Evolutionary conservation across 1,140 invertebrate genomes (phyloP).

Genomic region (Heliothis virescens): DNA sequence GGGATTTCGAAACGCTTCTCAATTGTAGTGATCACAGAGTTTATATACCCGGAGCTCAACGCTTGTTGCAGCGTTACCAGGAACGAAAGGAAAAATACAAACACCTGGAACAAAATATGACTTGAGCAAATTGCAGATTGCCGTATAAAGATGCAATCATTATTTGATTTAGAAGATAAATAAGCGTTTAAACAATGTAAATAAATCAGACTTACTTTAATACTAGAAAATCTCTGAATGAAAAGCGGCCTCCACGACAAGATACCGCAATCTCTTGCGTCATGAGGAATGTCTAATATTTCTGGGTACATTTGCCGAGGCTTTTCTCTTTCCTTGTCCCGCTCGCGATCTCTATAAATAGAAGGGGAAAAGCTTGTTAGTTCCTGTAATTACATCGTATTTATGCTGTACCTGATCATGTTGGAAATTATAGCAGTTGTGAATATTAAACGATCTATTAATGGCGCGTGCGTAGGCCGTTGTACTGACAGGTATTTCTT

Average conservation of each 20-base stretch:
- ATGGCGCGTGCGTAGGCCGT: slow-evolving; percentile 11
- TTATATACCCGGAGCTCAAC: slow-evolving; percentile 95
- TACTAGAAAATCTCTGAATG: slow-evolving; percentile 94
- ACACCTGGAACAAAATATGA: slow-evolving; percentile 90
- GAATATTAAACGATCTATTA: slow-evolving; percentile 23
- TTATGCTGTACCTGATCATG: background rate
- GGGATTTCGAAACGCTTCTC: slow-evolving; percentile 98
- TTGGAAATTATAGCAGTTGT: background rate
- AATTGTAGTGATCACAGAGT: slow-evolving; percentile 98
- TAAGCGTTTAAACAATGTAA: no score
- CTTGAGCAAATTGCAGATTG: background rate
- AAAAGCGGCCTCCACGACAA: slow-evolving; percentile 92
- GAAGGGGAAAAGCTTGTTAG: slow-evolving; percentile 7
- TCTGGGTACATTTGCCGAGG: slow-evolving; percentile 86
- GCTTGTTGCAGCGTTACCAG: slow-evolving; percentile 96
- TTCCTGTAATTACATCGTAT: slow-evolving; percentile 23
- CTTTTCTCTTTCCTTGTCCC: slow-evolving; percentile 87
- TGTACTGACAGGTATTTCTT: slow-evolving; percentile 33
- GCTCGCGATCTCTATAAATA: slow-evolving; percentile 76
- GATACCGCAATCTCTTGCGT: slow-evolving; percentile 93
- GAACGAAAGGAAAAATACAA: slow-evolving; percentile 96
- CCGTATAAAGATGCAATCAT: background rate
- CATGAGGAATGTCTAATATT: slow-evolving; percentile 88
- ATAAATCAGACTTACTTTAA: slow-evolving; percentile 88
- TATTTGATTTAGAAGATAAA: background rate